Percentiles rank a stretch among this genome's conserved stretches.
phyloP scores from a whole-genome alignment of 1,140 invertebrate species.

The Andricus grossulariae region DNA sequence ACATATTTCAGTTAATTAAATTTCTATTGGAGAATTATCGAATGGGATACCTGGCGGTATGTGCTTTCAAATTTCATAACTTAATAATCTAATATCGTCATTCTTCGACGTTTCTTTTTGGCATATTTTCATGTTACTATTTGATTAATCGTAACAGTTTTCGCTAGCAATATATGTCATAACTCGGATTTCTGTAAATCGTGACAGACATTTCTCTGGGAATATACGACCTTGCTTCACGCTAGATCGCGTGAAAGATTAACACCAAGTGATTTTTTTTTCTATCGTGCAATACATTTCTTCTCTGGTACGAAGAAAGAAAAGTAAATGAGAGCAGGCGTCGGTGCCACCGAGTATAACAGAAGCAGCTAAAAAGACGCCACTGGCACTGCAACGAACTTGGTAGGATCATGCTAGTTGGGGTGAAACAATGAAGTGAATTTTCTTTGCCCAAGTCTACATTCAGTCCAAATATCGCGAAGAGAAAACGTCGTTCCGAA shows the following conservation, averaged over 20 bases:
- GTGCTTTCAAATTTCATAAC: no score
- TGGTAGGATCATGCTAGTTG: slow-evolving; percentile 14
- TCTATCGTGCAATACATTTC: background rate
- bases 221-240: slow-evolving; percentile 58
- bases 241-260: slow-evolving; percentile 61
- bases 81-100: background rate
- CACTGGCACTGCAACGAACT: background rate
- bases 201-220: slow-evolving; percentile 47
- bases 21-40: no score
- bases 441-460: slow-evolving; percentile 10
- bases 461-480: slow-evolving; percentile 11
- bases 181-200: slow-evolving; percentile 16
- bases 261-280: slow-evolving; percentile 35
- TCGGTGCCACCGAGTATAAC: background rate
- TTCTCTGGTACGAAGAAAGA: background rate
- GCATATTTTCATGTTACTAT: no score
- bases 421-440: slow-evolving; percentile 12
- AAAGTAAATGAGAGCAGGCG: slow-evolving; percentile 17
- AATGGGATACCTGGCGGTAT: no score
- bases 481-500: background rate
- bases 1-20: no score
- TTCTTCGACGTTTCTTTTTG: background rate
- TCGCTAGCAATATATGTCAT: no score
- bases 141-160: no score
- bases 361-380: slow-evolving; percentile 15